Conservation (phyloP, 2,797 vertebrate genomes). For the Buphagus erythrorhynchus region DNA sequence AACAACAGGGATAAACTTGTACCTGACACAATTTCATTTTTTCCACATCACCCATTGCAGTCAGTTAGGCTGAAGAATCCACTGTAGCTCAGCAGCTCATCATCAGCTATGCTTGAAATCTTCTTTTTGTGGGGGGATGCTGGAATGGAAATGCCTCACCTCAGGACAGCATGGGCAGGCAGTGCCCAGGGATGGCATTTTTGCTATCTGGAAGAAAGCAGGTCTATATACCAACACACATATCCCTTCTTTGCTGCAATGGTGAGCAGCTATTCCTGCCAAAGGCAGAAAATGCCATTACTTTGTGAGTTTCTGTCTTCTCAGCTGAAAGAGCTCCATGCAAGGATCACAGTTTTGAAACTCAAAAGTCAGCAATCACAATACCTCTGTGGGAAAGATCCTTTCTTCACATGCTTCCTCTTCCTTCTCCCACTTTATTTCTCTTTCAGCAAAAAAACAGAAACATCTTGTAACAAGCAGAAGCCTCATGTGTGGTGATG, state of each 20-base stretch:
- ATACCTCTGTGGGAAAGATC: not conserved
- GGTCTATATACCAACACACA: not conserved
- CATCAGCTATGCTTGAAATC: too few relatives aligned
- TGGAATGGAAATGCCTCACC: not conserved
- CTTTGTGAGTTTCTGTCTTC: not conserved
- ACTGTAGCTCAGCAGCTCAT: not conserved
- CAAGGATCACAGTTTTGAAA: not conserved
- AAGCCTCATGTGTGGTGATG: rapidly evolving
- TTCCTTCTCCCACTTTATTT: not conserved
- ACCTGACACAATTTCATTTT: not conserved
- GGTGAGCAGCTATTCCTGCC: not conserved
- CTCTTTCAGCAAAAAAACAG: not conserved
- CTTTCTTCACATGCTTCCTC: not conserved
- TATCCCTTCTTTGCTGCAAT: not conserved
- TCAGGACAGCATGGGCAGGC: not conserved
- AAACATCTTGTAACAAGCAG: not conserved
- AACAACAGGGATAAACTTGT: not conserved
- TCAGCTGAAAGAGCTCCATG: not conserved
- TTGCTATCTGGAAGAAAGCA: not conserved
- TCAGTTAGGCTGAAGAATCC: not conserved
- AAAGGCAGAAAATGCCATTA: not conserved
- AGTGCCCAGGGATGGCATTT: not conserved
- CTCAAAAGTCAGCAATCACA: not conserved
- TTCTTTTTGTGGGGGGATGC: rapidly evolving
- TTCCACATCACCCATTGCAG: not conserved